Evolutionary conservation across 2,888 invertebrate species (phyloP).

Genomic region (Orthonevra nobilis): DNA sequence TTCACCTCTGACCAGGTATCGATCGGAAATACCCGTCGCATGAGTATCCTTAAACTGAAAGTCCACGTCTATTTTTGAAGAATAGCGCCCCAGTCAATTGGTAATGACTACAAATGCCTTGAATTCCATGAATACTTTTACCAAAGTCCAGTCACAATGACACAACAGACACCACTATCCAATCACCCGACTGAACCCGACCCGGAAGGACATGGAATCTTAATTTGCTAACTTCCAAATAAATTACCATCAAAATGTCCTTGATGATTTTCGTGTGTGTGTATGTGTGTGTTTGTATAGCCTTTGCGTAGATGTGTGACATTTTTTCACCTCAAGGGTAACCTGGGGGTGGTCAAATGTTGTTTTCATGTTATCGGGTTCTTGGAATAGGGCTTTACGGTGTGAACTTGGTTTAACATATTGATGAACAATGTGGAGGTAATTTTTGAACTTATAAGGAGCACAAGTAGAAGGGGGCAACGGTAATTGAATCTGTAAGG

Average conservation of each 20-base stretch:
- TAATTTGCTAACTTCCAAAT: slow-evolving; percentile 60
- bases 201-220: slow-evolving; percentile 44
- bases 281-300: background rate
- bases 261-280: too few species aligned
- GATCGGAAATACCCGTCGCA: background rate
- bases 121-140: slow-evolving; percentile 55
- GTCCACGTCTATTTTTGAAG: background rate
- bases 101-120: slow-evolving; percentile 57
- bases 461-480: background rate
- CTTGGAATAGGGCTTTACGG: too few species aligned
- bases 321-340: slow-evolving; percentile 34
- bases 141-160: slow-evolving; percentile 16
- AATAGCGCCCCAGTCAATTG: slow-evolving; percentile 44
- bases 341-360: slow-evolving; percentile 1
- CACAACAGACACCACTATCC: slow-evolving; percentile 18
- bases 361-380: slow-evolving; percentile 6
- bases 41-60: too few species aligned
- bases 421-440: slow-evolving; percentile 42
- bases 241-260: slow-evolving; percentile 57
- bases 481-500: slow-evolving; percentile 11
- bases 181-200: background rate
- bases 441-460: slow-evolving; percentile 17
- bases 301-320: slow-evolving; percentile 25
- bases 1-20: background rate
- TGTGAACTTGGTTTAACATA: slow-evolving; percentile 38